phyloP scores from a whole-genome alignment of 2,797 vertebrate genomes.

The Sarcophilus harrisii region DNA sequence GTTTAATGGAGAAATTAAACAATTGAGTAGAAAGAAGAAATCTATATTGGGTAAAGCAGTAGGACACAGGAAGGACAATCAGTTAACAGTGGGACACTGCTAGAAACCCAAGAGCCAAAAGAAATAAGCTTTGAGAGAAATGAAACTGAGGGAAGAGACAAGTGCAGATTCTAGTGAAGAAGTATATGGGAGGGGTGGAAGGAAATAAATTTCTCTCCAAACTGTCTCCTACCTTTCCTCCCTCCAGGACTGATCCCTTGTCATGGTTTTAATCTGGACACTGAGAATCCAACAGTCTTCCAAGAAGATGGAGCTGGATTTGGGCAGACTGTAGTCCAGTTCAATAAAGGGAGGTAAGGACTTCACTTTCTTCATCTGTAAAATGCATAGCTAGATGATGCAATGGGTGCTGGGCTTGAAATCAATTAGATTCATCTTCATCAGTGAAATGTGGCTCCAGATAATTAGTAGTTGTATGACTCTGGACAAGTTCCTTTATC shows the following conservation, averaged over 20 bases:
- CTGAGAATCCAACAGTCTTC: constrained; percentile 43
- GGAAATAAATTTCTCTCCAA: background rate
- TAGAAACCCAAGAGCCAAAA: background rate
- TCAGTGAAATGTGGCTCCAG: background rate
- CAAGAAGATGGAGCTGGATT: constrained; percentile 47
- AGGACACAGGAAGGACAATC: background rate
- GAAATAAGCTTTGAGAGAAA: background rate
- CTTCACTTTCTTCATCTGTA: background rate
- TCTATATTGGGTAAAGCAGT: background rate
- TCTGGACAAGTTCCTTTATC: background rate
- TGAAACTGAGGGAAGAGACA: background rate
- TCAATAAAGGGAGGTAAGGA: constrained; percentile 45
- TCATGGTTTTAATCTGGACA: constrained; percentile 71
- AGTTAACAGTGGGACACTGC: too few relatives aligned
- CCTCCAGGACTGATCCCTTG: constrained; percentile 42
- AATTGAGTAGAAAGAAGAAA: background rate
- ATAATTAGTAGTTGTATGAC: too few relatives aligned
- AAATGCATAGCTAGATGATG: background rate
- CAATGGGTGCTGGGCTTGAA: background rate
- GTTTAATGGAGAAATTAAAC: background rate
- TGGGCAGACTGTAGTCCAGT: constrained; percentile 67
- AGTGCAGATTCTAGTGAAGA: background rate
- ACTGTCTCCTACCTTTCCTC: background rate
- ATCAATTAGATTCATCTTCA: background rate
- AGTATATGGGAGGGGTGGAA: background rate